Evolutionary conservation across 2,888 invertebrate genomes (phyloP).

Genomic region (Thymelicus lineola): DNA sequence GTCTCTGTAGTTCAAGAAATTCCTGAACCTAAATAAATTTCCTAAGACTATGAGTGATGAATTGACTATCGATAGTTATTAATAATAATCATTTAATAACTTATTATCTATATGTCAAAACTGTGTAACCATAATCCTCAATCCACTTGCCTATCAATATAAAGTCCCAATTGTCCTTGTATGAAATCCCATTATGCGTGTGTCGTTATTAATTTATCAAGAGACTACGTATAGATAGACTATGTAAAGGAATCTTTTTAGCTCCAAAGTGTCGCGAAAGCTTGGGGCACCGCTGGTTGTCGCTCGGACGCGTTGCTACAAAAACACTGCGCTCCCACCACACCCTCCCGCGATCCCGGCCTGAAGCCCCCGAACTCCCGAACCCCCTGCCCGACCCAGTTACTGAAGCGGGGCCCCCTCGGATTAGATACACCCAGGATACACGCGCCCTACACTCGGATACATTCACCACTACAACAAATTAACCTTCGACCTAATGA

Average conservation of each 20-base stretch:
- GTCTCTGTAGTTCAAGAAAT: neutral
- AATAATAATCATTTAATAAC: too few relatives aligned
- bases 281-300: conserved; percentile 55
- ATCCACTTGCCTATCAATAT: too few relatives aligned
- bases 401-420: conserved; percentile 55
- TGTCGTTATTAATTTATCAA: too few relatives aligned
- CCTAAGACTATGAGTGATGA: neutral
- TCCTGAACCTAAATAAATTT: too few relatives aligned
- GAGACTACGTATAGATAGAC: too few relatives aligned
- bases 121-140: too few relatives aligned
- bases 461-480: conserved; percentile 47
- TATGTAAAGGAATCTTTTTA: conserved; percentile 46
- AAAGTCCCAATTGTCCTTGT: too few relatives aligned
- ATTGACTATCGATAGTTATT: too few relatives aligned
- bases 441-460: conserved; percentile 48
- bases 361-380: conserved; percentile 32
- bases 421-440: conserved; percentile 53
- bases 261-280: conserved; percentile 59
- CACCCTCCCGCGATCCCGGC: conserved; percentile 38
- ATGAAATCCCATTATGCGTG: too few relatives aligned
- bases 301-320: conserved; percentile 72
- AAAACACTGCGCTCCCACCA: conserved; percentile 65
- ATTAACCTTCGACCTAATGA: conserved; percentile 49
- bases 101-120: too few relatives aligned
- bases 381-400: conserved; percentile 61